A percentile compares a stretch with the other conserved stretches of the same genome.
These are phyloP conservation scores for Trematocara nigrifrons DNA, from an alignment of 2,113 vertebrate genomes.

Conservation along the genomic window DNA sequence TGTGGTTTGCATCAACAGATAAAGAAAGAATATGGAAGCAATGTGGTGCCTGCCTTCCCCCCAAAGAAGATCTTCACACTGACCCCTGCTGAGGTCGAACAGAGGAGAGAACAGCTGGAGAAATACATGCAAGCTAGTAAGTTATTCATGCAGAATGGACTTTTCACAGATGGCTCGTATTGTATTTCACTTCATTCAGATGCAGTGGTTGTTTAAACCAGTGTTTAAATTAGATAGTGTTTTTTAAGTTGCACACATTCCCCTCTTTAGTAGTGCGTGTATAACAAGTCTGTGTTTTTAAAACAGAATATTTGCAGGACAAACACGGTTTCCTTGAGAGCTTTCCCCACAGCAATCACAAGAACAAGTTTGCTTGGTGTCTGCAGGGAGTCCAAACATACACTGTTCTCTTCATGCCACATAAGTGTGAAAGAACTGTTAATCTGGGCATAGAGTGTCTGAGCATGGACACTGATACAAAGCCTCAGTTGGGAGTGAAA, in stretches of 20 bases:
- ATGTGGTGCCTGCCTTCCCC: slow-evolving; percentile 90
- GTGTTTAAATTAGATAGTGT: not conserved
- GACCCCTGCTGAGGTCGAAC: slow-evolving; percentile 91
- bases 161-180: not conserved
- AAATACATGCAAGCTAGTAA: slow-evolving; percentile 99
- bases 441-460: not conserved
- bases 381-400: not conserved
- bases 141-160: slow-evolving; percentile 40
- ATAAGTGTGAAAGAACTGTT: not conserved
- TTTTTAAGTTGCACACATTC: not conserved
- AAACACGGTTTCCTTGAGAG: not conserved
- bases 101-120: slow-evolving; percentile 94
- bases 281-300: not conserved
- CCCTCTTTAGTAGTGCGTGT: not conserved
- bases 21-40: slow-evolving; percentile 92
- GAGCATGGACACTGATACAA: not conserved
- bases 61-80: slow-evolving; percentile 98
- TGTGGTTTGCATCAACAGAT: slow-evolving; percentile 69
- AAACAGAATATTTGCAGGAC: not conserved
- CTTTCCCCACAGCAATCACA: slow-evolving; percentile 4
- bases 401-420: not conserved
- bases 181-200: slow-evolving; percentile 1
- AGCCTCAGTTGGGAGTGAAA: not conserved
- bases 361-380: not conserved
- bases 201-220: not conserved